Percentiles rank a stretch among this genome's conserved stretches.
Evolutionary conservation across 2,113 vertebrate species (phyloP).

Genomic region (Halichoerus grypus): DNA sequence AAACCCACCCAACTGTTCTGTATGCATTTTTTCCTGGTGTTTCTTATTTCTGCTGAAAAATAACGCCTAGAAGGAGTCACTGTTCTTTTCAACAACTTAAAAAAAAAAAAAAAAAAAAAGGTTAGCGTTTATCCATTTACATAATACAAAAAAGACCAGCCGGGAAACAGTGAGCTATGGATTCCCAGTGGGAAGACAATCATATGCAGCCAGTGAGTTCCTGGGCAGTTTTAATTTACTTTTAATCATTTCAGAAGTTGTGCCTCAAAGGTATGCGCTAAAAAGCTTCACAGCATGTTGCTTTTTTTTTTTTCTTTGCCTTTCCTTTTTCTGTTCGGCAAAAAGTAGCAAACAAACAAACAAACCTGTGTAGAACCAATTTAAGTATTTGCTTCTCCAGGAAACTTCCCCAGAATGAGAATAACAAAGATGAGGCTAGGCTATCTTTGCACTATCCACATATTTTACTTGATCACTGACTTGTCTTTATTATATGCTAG

Average conservation of each 20-base stretch:
- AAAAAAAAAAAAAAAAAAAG: not conserved
- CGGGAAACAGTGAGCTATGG: constrained; percentile 57
- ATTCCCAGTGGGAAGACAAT: constrained; percentile 72
- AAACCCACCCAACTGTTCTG: not conserved
- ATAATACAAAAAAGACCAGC: constrained; percentile 53
- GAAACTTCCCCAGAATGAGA: not conserved
- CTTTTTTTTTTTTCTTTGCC: not conserved
- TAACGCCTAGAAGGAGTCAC: constrained; percentile 52
- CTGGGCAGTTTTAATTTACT: constrained; percentile 83
- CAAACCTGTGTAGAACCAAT: not conserved
- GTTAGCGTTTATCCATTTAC: constrained; percentile 69
- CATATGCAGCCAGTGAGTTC: not conserved
- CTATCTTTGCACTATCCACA: not conserved
- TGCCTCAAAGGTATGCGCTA: constrained; percentile 53
- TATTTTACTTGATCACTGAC: not conserved
- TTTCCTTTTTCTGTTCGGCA: not conserved
- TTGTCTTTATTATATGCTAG: not conserved
- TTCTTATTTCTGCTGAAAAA: constrained; percentile 66
- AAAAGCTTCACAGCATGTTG: constrained; percentile 59
- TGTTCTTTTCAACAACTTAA: constrained; percentile 51
- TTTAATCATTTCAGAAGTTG: constrained; percentile 78
- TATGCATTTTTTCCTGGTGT: not conserved
- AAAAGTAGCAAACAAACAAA: not conserved
- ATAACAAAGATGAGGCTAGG: not conserved
- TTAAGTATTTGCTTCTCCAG: not conserved